Evolutionary conservation across 2,888 invertebrate species (phyloP), one percentile per base, ranked within the genome.

Genomic region (Melanostoma scalare): DNA sequence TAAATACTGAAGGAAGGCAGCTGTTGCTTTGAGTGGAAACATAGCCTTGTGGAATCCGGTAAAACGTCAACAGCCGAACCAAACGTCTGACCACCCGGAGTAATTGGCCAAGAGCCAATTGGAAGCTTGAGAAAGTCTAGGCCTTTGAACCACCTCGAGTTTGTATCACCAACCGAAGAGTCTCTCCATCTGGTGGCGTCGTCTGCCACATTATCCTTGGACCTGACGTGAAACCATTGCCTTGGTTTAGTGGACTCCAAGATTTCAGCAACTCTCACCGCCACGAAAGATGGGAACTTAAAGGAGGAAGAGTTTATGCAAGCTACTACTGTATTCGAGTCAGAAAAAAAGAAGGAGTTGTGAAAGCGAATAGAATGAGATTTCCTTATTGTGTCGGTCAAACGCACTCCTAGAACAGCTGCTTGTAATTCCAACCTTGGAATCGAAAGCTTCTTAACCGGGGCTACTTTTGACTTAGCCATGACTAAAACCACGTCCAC

Each of bases 151-250:
- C 60, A 71, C 31, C 60, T 71, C 0, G 40, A 9, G 3, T 10
- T 31, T 3, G 33, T 48, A 40, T 60, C 38, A 8, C 50, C 71
- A 10, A 71, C 52, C 3, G 58, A 9, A 4, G 8, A 6, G 3
- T 69, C 48, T 10, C 2, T n/a, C 60, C 71, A 69, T 20, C 42
- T 58, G 10, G 58, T 60, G 5, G 33, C 71, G n/a, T 71, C 60
- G 42, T 71, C 60, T 20, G 71, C 50, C 5, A 60, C 56, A 10
- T 69, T 58, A 10, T 56, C 38, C 9, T 10, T 50, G 36, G 69
- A 48, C 30, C 48, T 8, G 10, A 69, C 31, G 42, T 71, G 60
- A 52, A 38, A 48, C 58, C 71, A 69, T 31, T 58, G 33, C 20
- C 71, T 50, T 6, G 33, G 8, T 9, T 31, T 20, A n/a, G 58